phyloP scores from a whole-genome alignment of 2,888 invertebrate species.

The Timema podura region DNA sequence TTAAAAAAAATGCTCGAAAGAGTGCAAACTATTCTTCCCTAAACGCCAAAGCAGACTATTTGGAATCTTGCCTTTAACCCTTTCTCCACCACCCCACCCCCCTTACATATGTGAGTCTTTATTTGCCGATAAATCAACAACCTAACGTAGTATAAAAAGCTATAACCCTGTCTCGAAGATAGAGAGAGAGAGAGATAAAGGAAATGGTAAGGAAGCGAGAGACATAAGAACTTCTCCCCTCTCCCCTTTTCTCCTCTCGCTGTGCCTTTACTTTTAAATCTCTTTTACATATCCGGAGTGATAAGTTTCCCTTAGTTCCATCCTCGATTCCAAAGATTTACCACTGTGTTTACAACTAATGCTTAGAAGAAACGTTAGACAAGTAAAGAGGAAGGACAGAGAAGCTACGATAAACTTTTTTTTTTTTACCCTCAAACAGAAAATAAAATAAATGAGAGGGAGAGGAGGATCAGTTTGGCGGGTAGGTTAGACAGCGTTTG shows the following conservation, averaged over 20 bases:
- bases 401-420: neutral
- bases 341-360: conserved; percentile 5
- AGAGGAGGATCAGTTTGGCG: no score
- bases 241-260: no score
- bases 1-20: no score
- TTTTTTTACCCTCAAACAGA: neutral
- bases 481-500: no score
- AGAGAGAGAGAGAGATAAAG: conserved; percentile 5
- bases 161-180: neutral
- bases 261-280: conserved; percentile 3
- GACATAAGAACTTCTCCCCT: neutral
- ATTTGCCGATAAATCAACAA: conserved; percentile 12
- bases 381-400: neutral
- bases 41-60: neutral
- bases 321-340: neutral
- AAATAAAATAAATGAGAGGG: neutral
- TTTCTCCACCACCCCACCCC: no score
- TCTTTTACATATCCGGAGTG: conserved; percentile 14
- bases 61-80: neutral
- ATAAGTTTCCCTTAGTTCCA: neutral
- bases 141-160: conserved; percentile 14
- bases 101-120: neutral
- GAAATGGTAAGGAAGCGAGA: neutral
- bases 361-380: neutral
- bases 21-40: no score